These are phyloP conservation scores for Hycleus phaleratus DNA, from an alignment of 1,140 invertebrate genomes.

Conservation along the genomic window DNA sequence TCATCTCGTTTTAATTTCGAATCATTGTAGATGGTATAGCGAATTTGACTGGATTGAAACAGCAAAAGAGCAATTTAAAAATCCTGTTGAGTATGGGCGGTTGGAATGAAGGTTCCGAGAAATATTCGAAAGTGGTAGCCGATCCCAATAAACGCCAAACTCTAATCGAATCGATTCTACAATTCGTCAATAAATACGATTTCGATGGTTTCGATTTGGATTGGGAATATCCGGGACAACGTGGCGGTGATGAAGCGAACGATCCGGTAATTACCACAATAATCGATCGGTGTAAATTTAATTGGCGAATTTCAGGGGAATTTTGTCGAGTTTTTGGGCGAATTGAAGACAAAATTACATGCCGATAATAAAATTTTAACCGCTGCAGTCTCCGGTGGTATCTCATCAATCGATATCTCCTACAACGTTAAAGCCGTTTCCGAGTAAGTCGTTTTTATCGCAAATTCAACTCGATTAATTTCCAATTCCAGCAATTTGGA, in stretches of 20 bases:
- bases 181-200: constrained; percentile 29
- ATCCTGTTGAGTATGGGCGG: constrained; percentile 63
- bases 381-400: constrained; percentile 54
- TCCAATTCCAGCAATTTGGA: constrained; percentile 42
- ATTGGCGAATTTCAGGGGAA: constrained; percentile 6
- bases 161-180: constrained; percentile 46
- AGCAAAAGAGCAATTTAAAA: constrained; percentile 53
- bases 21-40: not conserved
- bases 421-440: constrained; percentile 51
- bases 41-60: constrained; percentile 46
- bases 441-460: constrained; percentile 23
- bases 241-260: constrained; percentile 27
- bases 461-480: not conserved
- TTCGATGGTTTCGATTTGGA: constrained; percentile 57
- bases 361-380: constrained; percentile 47
- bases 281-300: not conserved
- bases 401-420: constrained; percentile 46
- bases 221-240: constrained; percentile 46
- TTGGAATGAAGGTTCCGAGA: constrained; percentile 59
- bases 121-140: constrained; percentile 46
- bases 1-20: not conserved
- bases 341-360: constrained; percentile 51
- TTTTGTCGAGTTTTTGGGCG: constrained; percentile 42
- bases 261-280: not conserved
- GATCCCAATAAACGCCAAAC: constrained; percentile 18